A percentile compares a stretch with the other conserved stretches of the same genome.
Conservation (phyloP, 2,113 vertebrate genomes). For the Mobula birostris region DNA sequence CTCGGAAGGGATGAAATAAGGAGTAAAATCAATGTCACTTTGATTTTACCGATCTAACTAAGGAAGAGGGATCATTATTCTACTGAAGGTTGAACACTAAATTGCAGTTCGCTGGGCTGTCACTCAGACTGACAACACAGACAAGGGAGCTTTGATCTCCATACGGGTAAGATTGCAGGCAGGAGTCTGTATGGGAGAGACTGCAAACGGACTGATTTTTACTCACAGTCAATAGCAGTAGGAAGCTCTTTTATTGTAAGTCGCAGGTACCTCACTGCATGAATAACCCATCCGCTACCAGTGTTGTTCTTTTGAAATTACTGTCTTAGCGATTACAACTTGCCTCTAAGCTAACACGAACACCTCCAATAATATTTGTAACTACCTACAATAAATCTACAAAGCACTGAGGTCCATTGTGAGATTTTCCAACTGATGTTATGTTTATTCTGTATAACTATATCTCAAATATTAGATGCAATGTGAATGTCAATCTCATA, state of each 20-base stretch:
- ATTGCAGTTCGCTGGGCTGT: constrained; percentile 50
- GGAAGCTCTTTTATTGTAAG: constrained; percentile 30
- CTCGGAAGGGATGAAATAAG: constrained; percentile 49
- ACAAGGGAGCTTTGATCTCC: constrained; percentile 55
- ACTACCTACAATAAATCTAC: neutral
- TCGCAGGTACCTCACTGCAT: constrained; percentile 10
- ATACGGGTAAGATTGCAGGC: constrained; percentile 48
- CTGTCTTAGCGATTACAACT: neutral
- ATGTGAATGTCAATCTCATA: neutral
- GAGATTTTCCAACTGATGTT: neutral
- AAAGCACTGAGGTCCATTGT: neutral
- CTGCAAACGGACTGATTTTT: constrained; percentile 32
- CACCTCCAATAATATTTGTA: neutral
- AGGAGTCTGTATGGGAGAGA: constrained; percentile 45
- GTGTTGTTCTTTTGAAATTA: constrained; percentile 28
- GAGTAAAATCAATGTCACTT: constrained; percentile 52
- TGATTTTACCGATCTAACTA: constrained; percentile 55
- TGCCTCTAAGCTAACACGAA: neutral
- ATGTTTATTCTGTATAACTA: neutral
- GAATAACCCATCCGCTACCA: constrained; percentile 7
- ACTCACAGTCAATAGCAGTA: constrained; percentile 3
- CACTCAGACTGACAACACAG: constrained; percentile 56
- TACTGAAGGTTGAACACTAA: constrained; percentile 47
- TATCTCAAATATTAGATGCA: constrained; percentile 26
- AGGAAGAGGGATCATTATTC: constrained; percentile 55